Base-by-base conservation (phyloP, 2,797 vertebrate genomes). In the Glossophaga mutica region DNA sequence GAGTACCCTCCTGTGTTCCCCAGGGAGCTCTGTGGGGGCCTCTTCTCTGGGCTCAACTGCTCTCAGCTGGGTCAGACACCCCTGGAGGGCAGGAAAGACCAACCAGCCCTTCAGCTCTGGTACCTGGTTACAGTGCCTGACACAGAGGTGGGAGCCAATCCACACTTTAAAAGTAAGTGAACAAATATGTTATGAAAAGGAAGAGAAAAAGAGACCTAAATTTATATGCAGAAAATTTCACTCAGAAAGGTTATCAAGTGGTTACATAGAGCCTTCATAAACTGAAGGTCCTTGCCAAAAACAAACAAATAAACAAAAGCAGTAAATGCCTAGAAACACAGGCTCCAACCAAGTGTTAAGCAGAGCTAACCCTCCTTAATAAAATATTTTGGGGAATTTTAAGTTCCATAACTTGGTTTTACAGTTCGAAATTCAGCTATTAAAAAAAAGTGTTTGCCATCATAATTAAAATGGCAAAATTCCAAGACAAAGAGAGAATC, bases 391-490 rank as follows among this genome's bases (percentile, higher is more conserved):
- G 46, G 65, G 68, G 74, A 70, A 85, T 26, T 82, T 70, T 88
- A 46, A 46, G n/a, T 79, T 71, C n/a, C 48, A 16, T 44, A 70
- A 71, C 90, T 84, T 67, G 44, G 44, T 79, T 92, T 65, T 90
- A 37, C 29, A 59, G 85, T 84, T 96, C 71, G 81, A 48, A 91
- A 68, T 68, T 46, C 12, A 93, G 21, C 19, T 46, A 77, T 82
- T 52, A 21, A 5, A 52, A 21, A 29, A n/a, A 44, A 79, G 18
- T 29, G 39, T 39, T 39, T 39, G n/a, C n/a, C n/a, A n/a, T n/a
- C n/a, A n/a, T n/a, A n/a, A n/a, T n/a, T n/a, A n/a, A n/a, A n/a
- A n/a, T n/a, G n/a, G n/a, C n/a, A n/a, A n/a, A n/a, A n/a, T n/a
- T n/a, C n/a, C n/a, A n/a, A n/a, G n/a, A n/a, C n/a, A n/a, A n/a